Evolutionary conservation across 2,888 invertebrate genomes (phyloP), one percentile per base, ranked within the genome.

Genomic region (Mesorhabditis sp.): DNA sequence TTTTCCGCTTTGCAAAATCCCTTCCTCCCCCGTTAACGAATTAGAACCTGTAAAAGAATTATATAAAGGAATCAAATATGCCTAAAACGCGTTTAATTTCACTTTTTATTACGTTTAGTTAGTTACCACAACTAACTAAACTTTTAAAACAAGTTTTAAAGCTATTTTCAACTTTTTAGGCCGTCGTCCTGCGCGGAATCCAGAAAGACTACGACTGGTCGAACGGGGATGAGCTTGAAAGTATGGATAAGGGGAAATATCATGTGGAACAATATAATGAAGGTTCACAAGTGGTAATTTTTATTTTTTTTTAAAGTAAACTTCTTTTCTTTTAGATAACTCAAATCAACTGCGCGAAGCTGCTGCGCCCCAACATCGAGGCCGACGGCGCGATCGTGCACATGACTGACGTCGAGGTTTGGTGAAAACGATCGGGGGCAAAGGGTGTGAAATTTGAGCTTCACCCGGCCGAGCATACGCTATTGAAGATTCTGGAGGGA

Each of bases 191-290:
- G n/a, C 58, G 10, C 2, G n/a, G n/a, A 13, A 50, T 50, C n/a
- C 58, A 50, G 2, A 50, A n/a, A 50, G 58, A 50, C n/a, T 50
- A 50, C n/a, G 58, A 50, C n/a, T 50, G 58, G 58, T 50, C n/a
- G 7, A n/a, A 50, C 58, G 58, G 58, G n/a, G 58, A 50, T 2
- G 10, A 13, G 7, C 10, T 50, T 1, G n/a, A 50, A 50, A 50
- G 58, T 50, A n/a, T 50, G 58, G 58, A 50, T 50, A n/a, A n/a
- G n/a, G 58, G 58, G 58, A 50, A 50, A 50, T 50, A 13, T 50
- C n/a, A 50, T 50, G n/a, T 50, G 10, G 7, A 10, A 50, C 58
- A 50, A 50, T 50, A 50, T 50, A 13, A 10, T n/a, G 58, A 50
- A 10, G 7, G n/a, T 2, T 50, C 58, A 50, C 58, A 50, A 50